These are phyloP conservation scores for Orientallactaga sibirica DNA, from an alignment of 2,797 vertebrate genomes.

Conservation along the genomic window DNA sequence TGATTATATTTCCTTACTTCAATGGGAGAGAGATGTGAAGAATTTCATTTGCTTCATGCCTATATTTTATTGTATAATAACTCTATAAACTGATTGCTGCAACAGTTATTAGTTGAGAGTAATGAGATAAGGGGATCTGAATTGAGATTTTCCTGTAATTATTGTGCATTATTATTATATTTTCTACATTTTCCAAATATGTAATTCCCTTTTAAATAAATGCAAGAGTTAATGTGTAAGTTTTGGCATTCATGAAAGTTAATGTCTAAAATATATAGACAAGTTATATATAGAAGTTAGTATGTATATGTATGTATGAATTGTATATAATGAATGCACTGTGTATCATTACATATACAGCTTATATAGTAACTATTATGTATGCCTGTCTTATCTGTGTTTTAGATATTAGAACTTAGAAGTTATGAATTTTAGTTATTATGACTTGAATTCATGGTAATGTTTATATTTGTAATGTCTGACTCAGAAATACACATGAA, in stretches of 20 bases:
- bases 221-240: not conserved
- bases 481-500: constrained; percentile 28
- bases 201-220: not conserved
- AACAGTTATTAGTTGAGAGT: constrained; percentile 55
- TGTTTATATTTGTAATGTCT: constrained; percentile 33
- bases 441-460: constrained; percentile 17
- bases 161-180: constrained; percentile 20
- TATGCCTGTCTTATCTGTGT: not conserved
- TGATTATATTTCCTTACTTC: not conserved
- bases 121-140: not conserved
- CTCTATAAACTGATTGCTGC: not conserved
- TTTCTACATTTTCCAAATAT: not conserved
- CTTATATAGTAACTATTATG: not conserved
- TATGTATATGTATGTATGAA: not conserved
- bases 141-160: constrained; percentile 9
- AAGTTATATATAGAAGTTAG: not conserved
- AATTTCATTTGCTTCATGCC: constrained; percentile 55
- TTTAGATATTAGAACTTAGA: not conserved
- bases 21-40: not conserved
- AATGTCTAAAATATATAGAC: not conserved
- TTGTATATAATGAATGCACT: not conserved
- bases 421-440: not conserved
- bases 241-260: not conserved
- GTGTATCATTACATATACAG: not conserved
- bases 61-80: constrained; percentile 33